These are phyloP conservation scores for Stegostoma tigrinum DNA, from an alignment of 2,113 vertebrate genomes.

Conservation along the genomic window DNA sequence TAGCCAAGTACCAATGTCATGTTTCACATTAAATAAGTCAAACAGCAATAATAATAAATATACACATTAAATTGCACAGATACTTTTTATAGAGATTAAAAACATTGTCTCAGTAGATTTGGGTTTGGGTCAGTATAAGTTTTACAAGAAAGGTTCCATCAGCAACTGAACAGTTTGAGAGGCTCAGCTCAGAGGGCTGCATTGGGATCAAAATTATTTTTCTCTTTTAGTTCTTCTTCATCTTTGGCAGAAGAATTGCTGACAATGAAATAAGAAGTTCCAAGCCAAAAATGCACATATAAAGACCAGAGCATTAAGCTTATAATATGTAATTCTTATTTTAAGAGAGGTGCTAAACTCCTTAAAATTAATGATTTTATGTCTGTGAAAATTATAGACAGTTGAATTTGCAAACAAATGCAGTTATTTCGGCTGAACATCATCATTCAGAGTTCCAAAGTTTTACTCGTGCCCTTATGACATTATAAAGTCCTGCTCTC, in stretches of 20 bases:
- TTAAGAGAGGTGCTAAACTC: background rate
- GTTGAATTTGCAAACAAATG: constrained; percentile 6
- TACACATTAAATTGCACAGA: background rate
- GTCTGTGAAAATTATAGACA: background rate
- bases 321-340: background rate
- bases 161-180: background rate
- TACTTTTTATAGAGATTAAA: background rate
- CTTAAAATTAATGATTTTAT: constrained; percentile 15
- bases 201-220: background rate
- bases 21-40: background rate
- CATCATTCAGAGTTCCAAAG: background rate
- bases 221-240: background rate
- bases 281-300: background rate
- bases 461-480: background rate
- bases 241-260: background rate
- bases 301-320: background rate
- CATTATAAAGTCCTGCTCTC: background rate
- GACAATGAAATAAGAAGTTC: too few relatives aligned
- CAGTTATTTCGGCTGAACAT: background rate
- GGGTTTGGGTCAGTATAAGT: background rate
- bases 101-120: background rate
- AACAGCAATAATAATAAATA: background rate
- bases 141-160: background rate
- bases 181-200: background rate
- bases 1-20: background rate